Percentiles rank a stretch among this genome's conserved stretches.
Evolutionary conservation across 2,113 vertebrate genomes (phyloP).

Genomic region (Eurystomus gularis): DNA sequence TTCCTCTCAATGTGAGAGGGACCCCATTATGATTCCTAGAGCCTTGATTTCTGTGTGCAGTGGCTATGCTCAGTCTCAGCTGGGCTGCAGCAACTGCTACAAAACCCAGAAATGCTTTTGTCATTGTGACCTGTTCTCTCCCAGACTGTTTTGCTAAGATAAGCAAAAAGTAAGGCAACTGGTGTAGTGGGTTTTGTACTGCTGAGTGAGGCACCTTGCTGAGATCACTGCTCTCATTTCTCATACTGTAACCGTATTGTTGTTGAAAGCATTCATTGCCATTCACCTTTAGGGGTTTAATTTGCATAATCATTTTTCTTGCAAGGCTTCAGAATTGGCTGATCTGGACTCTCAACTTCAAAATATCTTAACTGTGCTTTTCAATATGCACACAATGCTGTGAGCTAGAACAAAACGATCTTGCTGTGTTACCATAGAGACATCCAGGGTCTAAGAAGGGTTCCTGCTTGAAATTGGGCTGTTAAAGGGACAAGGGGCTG

Average conservation of each 20-base stretch:
- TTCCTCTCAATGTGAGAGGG: not conserved
- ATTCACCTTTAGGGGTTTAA: conserved; percentile 48
- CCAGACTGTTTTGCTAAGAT: not conserved
- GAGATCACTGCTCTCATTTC: not conserved
- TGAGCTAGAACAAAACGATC: conserved; percentile 58
- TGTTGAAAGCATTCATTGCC: not conserved
- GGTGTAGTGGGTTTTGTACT: not conserved
- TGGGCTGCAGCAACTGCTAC: not conserved
- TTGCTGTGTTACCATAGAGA: conserved; percentile 70
- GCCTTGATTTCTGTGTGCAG: not conserved
- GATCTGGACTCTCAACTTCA: conserved; percentile 41
- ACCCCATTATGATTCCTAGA: not conserved
- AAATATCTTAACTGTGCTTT: conserved; percentile 60
- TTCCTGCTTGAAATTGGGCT: conserved; percentile 21
- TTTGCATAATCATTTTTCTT: conserved; percentile 63
- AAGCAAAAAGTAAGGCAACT: conserved; percentile 28
- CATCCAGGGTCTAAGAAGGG: conserved; percentile 41
- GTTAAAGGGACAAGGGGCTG: conserved; percentile 52
- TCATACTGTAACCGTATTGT: not conserved
- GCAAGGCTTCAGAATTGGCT: conserved; percentile 27
- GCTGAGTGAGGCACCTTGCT: not conserved
- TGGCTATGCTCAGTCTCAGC: not conserved
- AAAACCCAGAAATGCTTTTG: not conserved
- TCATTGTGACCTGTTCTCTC: not conserved
- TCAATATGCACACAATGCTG: conserved; percentile 58